These are phyloP conservation scores for Crossaster papposus DNA, from an alignment of 53 echinoderm and acorn worm genomes.

Conservation along the genomic window DNA sequence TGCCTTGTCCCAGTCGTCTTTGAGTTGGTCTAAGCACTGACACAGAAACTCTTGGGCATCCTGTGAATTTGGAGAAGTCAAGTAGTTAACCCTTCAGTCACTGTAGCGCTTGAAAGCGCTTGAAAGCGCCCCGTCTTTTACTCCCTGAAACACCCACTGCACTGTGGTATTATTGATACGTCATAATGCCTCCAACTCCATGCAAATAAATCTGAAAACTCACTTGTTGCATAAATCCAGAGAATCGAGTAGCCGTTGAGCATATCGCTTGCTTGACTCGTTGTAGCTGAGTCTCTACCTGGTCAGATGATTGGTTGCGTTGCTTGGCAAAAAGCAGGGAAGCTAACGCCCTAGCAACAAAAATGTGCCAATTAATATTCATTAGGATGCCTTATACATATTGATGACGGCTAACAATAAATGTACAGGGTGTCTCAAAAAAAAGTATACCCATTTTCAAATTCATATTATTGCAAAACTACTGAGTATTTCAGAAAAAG, in stretches of 20 bases:
- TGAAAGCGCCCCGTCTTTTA: too few species aligned
- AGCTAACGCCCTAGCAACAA: conserved; percentile 62
- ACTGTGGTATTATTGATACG: too few species aligned
- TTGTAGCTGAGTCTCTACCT: conserved; percentile 58
- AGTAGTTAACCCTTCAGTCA: not conserved
- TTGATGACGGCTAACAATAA: not conserved
- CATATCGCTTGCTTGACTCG: conserved; percentile 93
- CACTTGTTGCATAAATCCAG: conserved; percentile 96
- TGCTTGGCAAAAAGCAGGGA: conserved; percentile 76
- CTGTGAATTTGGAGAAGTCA: conserved; percentile 51
- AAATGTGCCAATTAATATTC: not conserved
- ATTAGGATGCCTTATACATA: too few species aligned
- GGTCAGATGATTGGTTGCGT: conserved; percentile 55
- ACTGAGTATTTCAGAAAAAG: too few species aligned
- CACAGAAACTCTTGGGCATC: conserved; percentile 99
- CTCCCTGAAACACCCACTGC: too few species aligned
- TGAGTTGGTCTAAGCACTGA: conserved; percentile 97
- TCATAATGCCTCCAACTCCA: not conserved
- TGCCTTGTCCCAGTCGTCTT: conserved; percentile 83
- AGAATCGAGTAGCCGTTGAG: conserved; percentile 85
- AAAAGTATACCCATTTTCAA: too few species aligned
- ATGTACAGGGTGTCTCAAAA: too few species aligned
- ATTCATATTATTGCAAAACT: too few species aligned
- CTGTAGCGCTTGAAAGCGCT: too few species aligned
- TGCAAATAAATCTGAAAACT: conserved; percentile 13